Conservation (phyloP, 35 echinoderm and acorn worm species). For the Hemicentrotus pulcherrimus region DNA sequence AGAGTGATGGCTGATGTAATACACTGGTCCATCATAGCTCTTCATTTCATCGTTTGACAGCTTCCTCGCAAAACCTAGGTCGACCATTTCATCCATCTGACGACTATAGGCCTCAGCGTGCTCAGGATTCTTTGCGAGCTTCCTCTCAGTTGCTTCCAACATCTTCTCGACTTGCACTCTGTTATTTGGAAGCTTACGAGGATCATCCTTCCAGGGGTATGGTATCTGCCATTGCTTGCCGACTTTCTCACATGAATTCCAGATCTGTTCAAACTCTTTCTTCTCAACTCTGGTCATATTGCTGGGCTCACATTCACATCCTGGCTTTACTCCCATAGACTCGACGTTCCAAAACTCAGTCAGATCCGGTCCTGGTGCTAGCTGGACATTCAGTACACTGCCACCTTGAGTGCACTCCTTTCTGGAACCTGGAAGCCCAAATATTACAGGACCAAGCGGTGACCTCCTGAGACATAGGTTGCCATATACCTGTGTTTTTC, state of each 20-base stretch:
- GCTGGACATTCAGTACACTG: neutral
- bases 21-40: too few relatives aligned
- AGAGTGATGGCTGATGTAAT: too few relatives aligned
- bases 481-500: neutral
- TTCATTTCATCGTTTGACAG: too few relatives aligned
- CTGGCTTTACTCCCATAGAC: constrained; percentile 41
- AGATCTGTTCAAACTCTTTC: constrained; percentile 14
- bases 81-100: constrained; percentile 61
- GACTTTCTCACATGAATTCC: constrained; percentile 53
- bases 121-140: constrained; percentile 49
- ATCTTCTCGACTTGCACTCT: constrained; percentile 53
- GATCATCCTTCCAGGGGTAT: constrained; percentile 39
- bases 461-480: neutral
- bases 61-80: constrained; percentile 46
- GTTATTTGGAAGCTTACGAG: constrained; percentile 30
- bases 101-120: constrained; percentile 38
- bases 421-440: neutral
- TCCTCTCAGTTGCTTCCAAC: constrained; percentile 34
- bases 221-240: constrained; percentile 45
- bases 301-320: constrained; percentile 28
- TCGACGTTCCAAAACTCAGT: constrained; percentile 61
- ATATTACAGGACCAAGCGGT: neutral
- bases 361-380: neutral
- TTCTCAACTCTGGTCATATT: constrained; percentile 22
- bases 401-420: neutral